Percentiles rank a stretch among this genome's conserved stretches.
These are phyloP conservation scores for Eustalomyia histrio DNA, from an alignment of 2,888 invertebrate genomes.

Conservation along the genomic window DNA sequence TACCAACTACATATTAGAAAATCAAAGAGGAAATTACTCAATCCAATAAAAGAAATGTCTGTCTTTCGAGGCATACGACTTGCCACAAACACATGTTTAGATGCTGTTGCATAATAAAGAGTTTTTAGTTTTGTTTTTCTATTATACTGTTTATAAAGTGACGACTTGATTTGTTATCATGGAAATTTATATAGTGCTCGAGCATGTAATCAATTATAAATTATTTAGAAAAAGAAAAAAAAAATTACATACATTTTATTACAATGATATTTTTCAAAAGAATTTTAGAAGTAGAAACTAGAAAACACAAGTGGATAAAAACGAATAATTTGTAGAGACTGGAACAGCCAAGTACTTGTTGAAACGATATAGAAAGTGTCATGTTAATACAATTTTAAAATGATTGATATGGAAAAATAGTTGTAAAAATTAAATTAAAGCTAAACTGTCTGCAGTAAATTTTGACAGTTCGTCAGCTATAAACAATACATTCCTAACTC, in stretches of 20 bases:
- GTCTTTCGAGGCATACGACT: slow-evolving; percentile 15
- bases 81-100: slow-evolving; percentile 2
- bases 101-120: slow-evolving; percentile 17
- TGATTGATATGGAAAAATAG: slow-evolving; percentile 45
- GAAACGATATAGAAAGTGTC: slow-evolving; percentile 34
- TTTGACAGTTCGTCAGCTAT: no score
- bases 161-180: slow-evolving; percentile 64
- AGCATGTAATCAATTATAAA: slow-evolving; percentile 55
- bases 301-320: slow-evolving; percentile 16
- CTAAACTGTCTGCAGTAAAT: background rate
- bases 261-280: slow-evolving; percentile 5
- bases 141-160: slow-evolving; percentile 45
- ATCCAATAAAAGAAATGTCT: slow-evolving; percentile 44
- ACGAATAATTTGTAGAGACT: slow-evolving; percentile 31
- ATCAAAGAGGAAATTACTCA: slow-evolving; percentile 58
- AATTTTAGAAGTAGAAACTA: background rate
- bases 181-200: slow-evolving; percentile 34
- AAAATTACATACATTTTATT: no score
- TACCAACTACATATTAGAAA: slow-evolving; percentile 49
- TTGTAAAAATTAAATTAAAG: background rate
- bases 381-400: slow-evolving; percentile 39
- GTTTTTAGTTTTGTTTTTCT: background rate
- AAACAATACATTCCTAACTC: no score
- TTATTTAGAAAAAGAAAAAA: slow-evolving; percentile 32
- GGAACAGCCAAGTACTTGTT: slow-evolving; percentile 15